Evolutionary conservation across 2,797 vertebrate species (phyloP), one percentile per base, ranked within the genome.

Genomic region (Alca torda): DNA sequence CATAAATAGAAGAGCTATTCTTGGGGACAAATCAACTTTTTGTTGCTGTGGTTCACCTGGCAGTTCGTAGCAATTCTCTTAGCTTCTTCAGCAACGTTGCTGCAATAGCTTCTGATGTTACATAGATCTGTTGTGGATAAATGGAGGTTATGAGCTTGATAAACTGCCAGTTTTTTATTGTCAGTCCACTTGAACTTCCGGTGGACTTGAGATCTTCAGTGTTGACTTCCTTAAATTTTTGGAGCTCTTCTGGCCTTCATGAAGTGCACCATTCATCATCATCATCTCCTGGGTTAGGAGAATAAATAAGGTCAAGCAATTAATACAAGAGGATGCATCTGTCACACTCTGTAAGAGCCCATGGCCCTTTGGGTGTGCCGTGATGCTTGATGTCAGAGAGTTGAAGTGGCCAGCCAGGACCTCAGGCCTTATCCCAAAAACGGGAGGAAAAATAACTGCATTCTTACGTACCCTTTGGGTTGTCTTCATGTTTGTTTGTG

Each of bases 281-380:
- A 41, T 87, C 6, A 31, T 57, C 16, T 77, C 41, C 60, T 78
- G 45, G 10, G 13, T 64, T 80, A 74, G 60, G 33, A 86, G 57
- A 85, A 80, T 70, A 64, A 89, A 24, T 57, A 54, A 77, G 30
- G 30, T 86, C 25, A 91, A 83, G 30, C 56, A 80, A 1, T 65
- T 70, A 61, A 13, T 72, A 45, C 11, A 16, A 51, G 45, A 57
- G 18, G 8, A 4, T 46, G 21, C 26, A 37, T 89, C 33, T 80
- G 0, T 65, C 7, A 6, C 0, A 1, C 28, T 85, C 13, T 3
- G 4, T 51, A 43, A 70, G 35, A 65, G 3, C 21, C 35, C 1
- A 3, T 72, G 0, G 0, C 37, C 18, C 31, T n/a, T 18, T 19
- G 35, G 48, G 2, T 0, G 0, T 76, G 31, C 16, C 3, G 1